phyloP scores from a whole-genome alignment of 2,113 vertebrate species.

The Gambusia affinis region DNA sequence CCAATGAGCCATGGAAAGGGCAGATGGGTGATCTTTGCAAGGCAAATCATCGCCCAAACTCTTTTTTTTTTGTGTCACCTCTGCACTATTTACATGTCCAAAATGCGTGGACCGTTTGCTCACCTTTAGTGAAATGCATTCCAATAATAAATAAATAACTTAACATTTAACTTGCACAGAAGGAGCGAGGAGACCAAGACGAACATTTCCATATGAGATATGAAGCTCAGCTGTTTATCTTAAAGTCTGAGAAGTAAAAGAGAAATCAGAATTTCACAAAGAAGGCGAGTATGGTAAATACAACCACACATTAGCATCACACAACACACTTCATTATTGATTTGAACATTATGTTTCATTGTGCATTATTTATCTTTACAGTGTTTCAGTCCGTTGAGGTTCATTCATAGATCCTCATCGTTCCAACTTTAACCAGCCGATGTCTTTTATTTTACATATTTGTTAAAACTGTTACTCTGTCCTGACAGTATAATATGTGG shows the following conservation, averaged over 20 bases:
- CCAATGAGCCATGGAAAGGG: conserved; percentile 83
- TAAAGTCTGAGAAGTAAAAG: not conserved
- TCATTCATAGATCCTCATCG: too few species aligned
- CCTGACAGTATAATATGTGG: too few species aligned
- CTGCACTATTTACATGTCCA: conserved; percentile 56
- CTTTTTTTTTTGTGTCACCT: conserved; percentile 58
- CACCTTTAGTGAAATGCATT: conserved; percentile 46
- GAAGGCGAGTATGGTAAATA: not conserved
- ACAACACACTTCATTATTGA: not conserved
- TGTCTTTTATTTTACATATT: not conserved
- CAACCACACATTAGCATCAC: not conserved
- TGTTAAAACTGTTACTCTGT: too few species aligned
- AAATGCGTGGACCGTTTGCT: conserved; percentile 45
- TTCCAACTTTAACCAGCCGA: not conserved
- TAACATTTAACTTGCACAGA: conserved; percentile 39
- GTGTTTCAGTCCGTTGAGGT: too few species aligned
- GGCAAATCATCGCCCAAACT: conserved; percentile 65
- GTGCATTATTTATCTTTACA: not conserved
- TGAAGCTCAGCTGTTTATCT: not conserved
- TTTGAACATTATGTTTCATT: not conserved
- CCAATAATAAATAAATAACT: conserved; percentile 51
- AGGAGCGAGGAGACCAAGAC: not conserved
- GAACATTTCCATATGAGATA: not conserved
- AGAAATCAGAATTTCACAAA: not conserved
- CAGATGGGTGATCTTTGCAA: conserved; percentile 79